Evolutionary conservation across 2,888 invertebrate genomes (phyloP), one percentile per base, ranked within the genome.

Genomic region (Teleogryllus oceanicus): DNA sequence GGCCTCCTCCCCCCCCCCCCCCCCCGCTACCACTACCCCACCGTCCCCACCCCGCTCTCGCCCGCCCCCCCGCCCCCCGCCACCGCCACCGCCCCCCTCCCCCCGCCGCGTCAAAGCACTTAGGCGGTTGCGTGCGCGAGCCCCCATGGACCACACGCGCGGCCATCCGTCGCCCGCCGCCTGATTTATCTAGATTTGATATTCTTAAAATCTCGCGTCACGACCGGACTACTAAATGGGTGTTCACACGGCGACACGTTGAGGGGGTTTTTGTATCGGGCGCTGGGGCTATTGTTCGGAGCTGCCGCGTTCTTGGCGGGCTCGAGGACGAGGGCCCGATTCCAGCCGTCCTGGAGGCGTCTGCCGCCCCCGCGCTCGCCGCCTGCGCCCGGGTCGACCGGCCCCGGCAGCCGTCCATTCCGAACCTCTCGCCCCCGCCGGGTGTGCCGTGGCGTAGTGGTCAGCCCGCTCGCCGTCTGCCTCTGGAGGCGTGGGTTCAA

Each of bases 211-310:
- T 16, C 16, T 62, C n/a, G 62, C 62, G 16, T 62, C 62, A 62
- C 62, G 62, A 62, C 13, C 62, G 62, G 62, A 62, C 62, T 62
- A 62, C 62, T 62, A 62, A 62, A 62, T 62, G 62, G 62, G 62
- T 62, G 62, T 62, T 62, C 62, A 62, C 62, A 62, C 62, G n/a
- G 62, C 62, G 62, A 62, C 62, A 62, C 62, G 62, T 62, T 62
- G 62, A 62, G n/a, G 62, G 62, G 13, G 24, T 24, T 62, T 62
- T 62, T 62, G n/a, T n/a, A 62, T 62, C n/a, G 62, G 62, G 62
- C n/a, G 13, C 62, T 62, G n/a, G 62, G 16, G n/a, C 62, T 62
- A 62, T 62, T 62, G 62, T 62, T 62, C 62, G 62, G 62, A 11
- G n/a, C 16, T 18, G 62, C 62, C n/a, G 62, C 62, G n/a, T 62